Evolutionary conservation across 2,888 invertebrate species (phyloP), one percentile per base, ranked within the genome.

Genomic region (Hirtodrosophila cameraria): DNA sequence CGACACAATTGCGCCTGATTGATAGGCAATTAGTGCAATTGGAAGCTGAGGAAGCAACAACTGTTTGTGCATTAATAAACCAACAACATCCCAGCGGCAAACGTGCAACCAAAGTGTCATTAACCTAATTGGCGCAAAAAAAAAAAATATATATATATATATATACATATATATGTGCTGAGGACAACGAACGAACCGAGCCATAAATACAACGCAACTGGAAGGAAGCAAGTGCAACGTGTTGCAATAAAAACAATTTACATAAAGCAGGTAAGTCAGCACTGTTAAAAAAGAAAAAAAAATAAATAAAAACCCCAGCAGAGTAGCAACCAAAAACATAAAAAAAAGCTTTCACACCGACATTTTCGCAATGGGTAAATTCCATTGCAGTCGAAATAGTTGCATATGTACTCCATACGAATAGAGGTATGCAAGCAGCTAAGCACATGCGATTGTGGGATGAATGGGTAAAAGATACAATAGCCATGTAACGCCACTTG

Each of bases 241-340:
- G 81, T 86, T 82, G 85, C 85, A 75, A 86, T 82, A 86, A 80
- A 80, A 76, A 53, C 68, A 75, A 86, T 82, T 86, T 86, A 72
- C 87, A 82, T 78, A 82, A 81, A 78, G 48, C 79, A 81, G 85
- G 82, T 82, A 68, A 78, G 74, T 43, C 46, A 49, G 74, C 27
- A 31, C 30, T 25, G 31, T 38, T 42, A 52, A 48, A 41, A 36
- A 31, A 45, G 18, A 28, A 23, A 13, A 52, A 39, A 53, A 18
- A 27, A 48, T 61, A 38, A 4, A 27, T 18, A 28, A 20, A 18
- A 39, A 33, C 11, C 11, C 15, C 16, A 46, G 20, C 7, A n/a
- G 36, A 30, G 20, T n/a, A 13, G 13, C 49, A 16, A 45, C 27
- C 12, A 31, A 45, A 43, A 33, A 36, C 33, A 50, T 11, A 45